phyloP scores from a whole-genome alignment of 2,888 invertebrate genomes.

The Eupithecia exiguata region DNA sequence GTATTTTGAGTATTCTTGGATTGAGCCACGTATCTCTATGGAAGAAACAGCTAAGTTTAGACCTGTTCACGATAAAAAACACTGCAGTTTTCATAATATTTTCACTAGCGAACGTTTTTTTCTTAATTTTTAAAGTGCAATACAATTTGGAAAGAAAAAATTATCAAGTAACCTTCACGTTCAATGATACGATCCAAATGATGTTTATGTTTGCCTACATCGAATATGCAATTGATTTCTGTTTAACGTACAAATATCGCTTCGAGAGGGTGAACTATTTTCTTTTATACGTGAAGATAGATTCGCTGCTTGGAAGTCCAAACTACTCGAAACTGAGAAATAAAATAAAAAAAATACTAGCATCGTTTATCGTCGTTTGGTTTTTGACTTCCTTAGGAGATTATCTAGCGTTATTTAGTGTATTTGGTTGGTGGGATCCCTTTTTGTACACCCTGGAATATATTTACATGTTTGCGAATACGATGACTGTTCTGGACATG shows the following conservation, averaged over 20 bases:
- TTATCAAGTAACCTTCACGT: slow-evolving; percentile 27
- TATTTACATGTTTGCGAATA: slow-evolving; percentile 45
- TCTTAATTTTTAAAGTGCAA: slow-evolving; percentile 10
- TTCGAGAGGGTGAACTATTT: slow-evolving; percentile 4
- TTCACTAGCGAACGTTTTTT: slow-evolving; percentile 1
- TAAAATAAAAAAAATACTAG: slow-evolving; percentile 23
- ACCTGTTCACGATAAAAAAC: neutral
- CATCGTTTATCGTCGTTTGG: slow-evolving; percentile 21
- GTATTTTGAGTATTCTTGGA: neutral
- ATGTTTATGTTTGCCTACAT: slow-evolving; percentile 10
- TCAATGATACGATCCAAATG: slow-evolving; percentile 33
- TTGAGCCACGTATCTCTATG: neutral
- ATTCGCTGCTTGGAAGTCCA: slow-evolving; percentile 41
- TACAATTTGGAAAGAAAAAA: neutral
- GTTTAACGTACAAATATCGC: slow-evolving; percentile 2
- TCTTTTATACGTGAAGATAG: slow-evolving; percentile 43
- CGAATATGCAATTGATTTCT: slow-evolving; percentile 14
- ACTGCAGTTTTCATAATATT: neutral
- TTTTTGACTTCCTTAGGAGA: slow-evolving; percentile 27
- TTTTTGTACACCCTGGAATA: slow-evolving; percentile 43
- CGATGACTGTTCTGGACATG: slow-evolving; percentile 40
- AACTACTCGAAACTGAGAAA: slow-evolving; percentile 43
- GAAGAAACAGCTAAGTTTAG: slow-evolving; percentile 1
- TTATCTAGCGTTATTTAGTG: slow-evolving; percentile 32
- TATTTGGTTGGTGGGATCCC: slow-evolving; percentile 21